phyloP scores from a whole-genome alignment of 2,888 invertebrate genomes.

The Drosophila multiciliata region DNA sequence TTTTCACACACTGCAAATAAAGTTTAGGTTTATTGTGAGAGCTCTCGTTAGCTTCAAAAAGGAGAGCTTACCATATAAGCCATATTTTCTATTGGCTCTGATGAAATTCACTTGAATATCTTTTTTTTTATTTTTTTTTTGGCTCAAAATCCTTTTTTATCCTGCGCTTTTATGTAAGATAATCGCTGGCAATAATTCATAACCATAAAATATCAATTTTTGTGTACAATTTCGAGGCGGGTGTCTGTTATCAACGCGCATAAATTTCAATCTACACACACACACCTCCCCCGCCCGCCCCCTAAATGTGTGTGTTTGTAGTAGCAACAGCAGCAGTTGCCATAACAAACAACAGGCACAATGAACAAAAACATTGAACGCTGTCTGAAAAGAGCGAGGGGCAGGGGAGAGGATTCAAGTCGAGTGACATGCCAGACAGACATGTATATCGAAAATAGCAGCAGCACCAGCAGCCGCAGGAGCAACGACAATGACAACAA shows the following conservation, averaged over 20 bases:
- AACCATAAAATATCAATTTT: slow-evolving; percentile 79
- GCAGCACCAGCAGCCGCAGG: slow-evolving; percentile 31
- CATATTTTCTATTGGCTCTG: slow-evolving; percentile 39
- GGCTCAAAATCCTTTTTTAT: slow-evolving; percentile 40
- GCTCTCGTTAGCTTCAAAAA: slow-evolving; percentile 21
- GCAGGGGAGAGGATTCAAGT: slow-evolving; percentile 9
- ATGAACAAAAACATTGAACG: slow-evolving; percentile 51
- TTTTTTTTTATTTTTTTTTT: slow-evolving; percentile 2
- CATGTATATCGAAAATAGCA: slow-evolving; percentile 51
- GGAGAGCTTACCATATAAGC: slow-evolving; percentile 21
- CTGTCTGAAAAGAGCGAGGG: neutral
- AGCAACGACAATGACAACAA: slow-evolving; percentile 40
- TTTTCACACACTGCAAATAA: slow-evolving; percentile 16
- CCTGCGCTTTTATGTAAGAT: slow-evolving; percentile 54
- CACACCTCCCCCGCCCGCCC: neutral
- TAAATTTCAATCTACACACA: slow-evolving; percentile 65
- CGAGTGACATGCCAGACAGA: slow-evolving; percentile 48
- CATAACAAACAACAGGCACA: slow-evolving; percentile 53
- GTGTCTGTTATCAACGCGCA: slow-evolving; percentile 58
- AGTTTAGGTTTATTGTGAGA: slow-evolving; percentile 23
- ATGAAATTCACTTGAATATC: slow-evolving; percentile 21
- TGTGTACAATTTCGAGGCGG: slow-evolving; percentile 53
- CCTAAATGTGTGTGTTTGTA: slow-evolving; percentile 1
- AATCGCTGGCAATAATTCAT: slow-evolving; percentile 77
- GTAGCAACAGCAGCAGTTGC: slow-evolving; percentile 39